Evolutionary conservation across 2,113 vertebrate genomes (phyloP), one percentile per base, ranked within the genome.

Genomic region (Pantherophis guttatus): DNA sequence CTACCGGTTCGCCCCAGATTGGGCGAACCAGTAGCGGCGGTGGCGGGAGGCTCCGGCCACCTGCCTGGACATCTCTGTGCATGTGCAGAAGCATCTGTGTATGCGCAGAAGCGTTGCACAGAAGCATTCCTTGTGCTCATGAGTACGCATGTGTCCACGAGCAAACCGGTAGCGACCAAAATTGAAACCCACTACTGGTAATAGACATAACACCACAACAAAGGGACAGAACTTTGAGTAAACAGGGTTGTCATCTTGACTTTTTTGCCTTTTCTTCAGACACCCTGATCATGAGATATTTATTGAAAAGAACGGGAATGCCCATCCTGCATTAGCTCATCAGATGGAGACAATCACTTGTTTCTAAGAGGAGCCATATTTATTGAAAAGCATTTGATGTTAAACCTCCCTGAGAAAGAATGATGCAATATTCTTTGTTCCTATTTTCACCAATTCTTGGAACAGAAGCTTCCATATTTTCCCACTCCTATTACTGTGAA

Each of bases 401-500:
- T 44, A 81, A 94, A 91, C 86, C 89, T 91, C 5, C 15, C 5
- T 44, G 57, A 93, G 87, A 70, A 92, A 95, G 96, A 95, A 8
- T 93, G 88, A 55, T 33, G 12, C 94, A 95, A 94, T 95, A 91
- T 96, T 95, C 94, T 94, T 89, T 89, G 52, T 90, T 91, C 88
- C 95, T 48, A 75, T 93, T 95, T 95, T 95, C 55, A 81, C 92
- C 95, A 96, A 92, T 89, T 94, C 93, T 94, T 91, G 90, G 87
- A 81, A 90, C 19, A 1, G 91, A 94, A 90, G 29, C 88, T 92
- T 92, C 95, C 96, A 95, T 86, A 55, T 86, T 94, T 93, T 96
- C 89, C 92, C 94, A 95, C 94, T 96, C 89, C 91, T 75, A 93
- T 95, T 62, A 95, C 94, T 95, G 86, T 90, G 96, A 97, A 96